Percentiles rank a stretch among this genome's conserved stretches.
phyloP scores from a whole-genome alignment of 2,113 vertebrate genomes.

The Bombycilla garrulus region DNA sequence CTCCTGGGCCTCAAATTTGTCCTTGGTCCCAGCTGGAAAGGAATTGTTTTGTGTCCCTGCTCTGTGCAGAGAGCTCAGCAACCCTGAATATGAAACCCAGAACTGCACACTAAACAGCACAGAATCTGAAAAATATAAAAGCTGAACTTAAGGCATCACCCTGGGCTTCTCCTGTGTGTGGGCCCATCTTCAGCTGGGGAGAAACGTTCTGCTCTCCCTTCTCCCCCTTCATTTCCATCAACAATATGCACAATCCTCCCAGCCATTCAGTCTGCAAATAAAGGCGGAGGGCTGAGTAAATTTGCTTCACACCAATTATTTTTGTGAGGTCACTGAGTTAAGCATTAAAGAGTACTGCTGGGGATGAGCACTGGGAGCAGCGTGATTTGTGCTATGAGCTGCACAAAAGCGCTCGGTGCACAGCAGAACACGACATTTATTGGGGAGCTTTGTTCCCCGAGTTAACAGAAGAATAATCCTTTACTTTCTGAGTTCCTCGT shows the following conservation, averaged over 20 bases:
- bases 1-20: too few species aligned
- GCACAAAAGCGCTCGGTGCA: neutral
- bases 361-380: slow-evolving; percentile 8
- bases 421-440: slow-evolving; percentile 30
- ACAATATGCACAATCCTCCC: neutral
- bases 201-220: neutral
- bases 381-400: slow-evolving; percentile 18
- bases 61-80: too few species aligned
- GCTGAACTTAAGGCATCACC: too few species aligned
- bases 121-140: too few species aligned
- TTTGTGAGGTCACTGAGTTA: slow-evolving; percentile 67
- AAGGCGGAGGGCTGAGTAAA: slow-evolving; percentile 65
- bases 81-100: too few species aligned
- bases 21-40: too few species aligned
- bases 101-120: too few species aligned
- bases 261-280: slow-evolving; percentile 59
- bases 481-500: neutral
- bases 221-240: too few species aligned
- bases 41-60: too few species aligned
- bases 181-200: slow-evolving; percentile 15
- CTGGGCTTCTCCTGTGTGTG: too few species aligned
- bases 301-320: slow-evolving; percentile 68
- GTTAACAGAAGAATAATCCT: slow-evolving; percentile 29
- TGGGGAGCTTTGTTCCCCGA: slow-evolving; percentile 32
- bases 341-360: slow-evolving; percentile 56